Base-by-base conservation (phyloP, 35 echinoderm and acorn worm genomes). In the Chiridota heheva region DNA sequence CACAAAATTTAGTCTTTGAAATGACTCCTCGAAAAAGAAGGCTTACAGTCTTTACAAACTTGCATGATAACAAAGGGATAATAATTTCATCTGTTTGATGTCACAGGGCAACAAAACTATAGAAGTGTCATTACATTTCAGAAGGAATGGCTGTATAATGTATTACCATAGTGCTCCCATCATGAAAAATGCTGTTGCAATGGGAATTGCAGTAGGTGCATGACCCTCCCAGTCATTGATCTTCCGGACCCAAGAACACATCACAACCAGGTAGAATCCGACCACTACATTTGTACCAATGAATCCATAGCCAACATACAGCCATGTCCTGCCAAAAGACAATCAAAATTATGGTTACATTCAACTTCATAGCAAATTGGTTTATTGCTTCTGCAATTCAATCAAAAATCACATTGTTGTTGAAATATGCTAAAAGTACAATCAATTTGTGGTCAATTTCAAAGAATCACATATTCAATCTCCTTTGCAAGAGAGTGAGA, bases 181-280 rank as follows among this genome's bases (percentile, higher is more conserved):
- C 33, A 98, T 71, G 58, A 98, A 98, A 15, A 84, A 73, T 49
- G 73, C 85, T 15, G 95, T 98, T 85, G 95, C 95, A 45, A 98
- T 73, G 1, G 95, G 95, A 13, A 98, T 84, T 6, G 89, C 88
- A 30, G 82, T 80, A 4, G 95, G 95, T 17, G 56, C 56, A 43
- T 91, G 89, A n/a, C 69, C 75, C 36, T 98, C 95, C 95, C 95
- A 98, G 45, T 98, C 89, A 4, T 84, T 51, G 56, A 88, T 98
- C 74, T 98, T 98, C 30, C 62, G 84, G 17, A 98, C 89, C 85
- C 89, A 98, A 33, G 79, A 88, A 35, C 89, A 91, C 35, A 91
- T 46, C 0, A 98, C 74, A 36, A 98, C 86, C 7, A 98, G 75
- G 44, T 98, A 98, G 47, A 88, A 72, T 10, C 89, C 95, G 20